Base-by-base conservation (phyloP, 1,140 invertebrate species). In the Zelostemma sp. region DNA sequence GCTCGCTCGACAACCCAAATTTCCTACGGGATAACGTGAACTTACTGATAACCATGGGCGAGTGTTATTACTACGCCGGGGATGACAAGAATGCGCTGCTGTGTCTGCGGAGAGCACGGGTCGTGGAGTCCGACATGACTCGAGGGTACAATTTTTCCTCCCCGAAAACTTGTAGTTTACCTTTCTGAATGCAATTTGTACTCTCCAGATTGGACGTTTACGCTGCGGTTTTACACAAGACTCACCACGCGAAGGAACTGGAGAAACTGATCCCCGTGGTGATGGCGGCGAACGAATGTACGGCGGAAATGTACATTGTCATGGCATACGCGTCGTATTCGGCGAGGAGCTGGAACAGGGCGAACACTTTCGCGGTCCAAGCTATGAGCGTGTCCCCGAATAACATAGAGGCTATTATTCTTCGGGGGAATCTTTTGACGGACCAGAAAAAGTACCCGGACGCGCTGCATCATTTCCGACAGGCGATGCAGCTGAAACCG, bases 361-460 rank as follows among this genome's bases (percentile, higher is more conserved):
- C 90, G 0, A 82, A 89, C 12, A 88, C 87, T 53, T 90, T 91
- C 79, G 87, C 88, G 1, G 85, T 90, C 72, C 87, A 88, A 61
- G 86, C 88, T 0, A 79, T 88, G 33, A 78, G 78, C 6, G 35
- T 88, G n/a, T 83, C 86, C 75, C 79, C 84, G 1, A 84, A 82
- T 3, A 88, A 88, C 74, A 85, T 92, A n/a, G 92, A 94, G 77
- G 91, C 91, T 0, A 81, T 91, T 6, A 84, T 94, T 33, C 75
- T 93, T 5, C 90, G 92, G 58, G 93, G 91, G 1, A 88, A 88
- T 70, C 88, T 92, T 40, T 82, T 94, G 1, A 81, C 91, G 19
- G 89, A 93, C 63, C 81, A 93, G 45, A 93, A 92, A 76, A 92
- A 92, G 66, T 89, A 88, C 69, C 87, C 89, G 53, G 92, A 93